Conservation (phyloP, 53 echinoderm and acorn worm species). For the Paracentrotus lividus region DNA sequence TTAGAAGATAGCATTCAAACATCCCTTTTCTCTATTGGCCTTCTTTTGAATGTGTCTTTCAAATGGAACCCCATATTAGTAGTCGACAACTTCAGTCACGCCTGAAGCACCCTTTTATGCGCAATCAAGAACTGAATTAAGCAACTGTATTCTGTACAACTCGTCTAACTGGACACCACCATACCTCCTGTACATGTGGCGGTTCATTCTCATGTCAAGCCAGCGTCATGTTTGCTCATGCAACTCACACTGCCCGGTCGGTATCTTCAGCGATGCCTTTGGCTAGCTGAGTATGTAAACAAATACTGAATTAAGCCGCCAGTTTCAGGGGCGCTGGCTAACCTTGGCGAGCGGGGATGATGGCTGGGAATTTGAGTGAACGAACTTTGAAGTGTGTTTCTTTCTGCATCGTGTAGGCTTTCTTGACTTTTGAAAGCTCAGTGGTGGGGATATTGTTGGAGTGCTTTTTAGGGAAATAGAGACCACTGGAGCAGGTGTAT, state of each 20-base stretch:
- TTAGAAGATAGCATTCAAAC: constrained; percentile 14
- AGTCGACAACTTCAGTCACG: constrained; percentile 40
- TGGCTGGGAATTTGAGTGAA: constrained; percentile 9
- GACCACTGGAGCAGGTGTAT: constrained; percentile 19
- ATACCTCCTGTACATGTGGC: not conserved
- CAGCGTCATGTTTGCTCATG: constrained; percentile 55
- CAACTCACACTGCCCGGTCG: constrained; percentile 55
- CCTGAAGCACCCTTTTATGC: constrained; percentile 20
- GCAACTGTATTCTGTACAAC: constrained; percentile 4
- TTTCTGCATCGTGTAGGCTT: not conserved
- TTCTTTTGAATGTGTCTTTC: constrained; percentile 31
- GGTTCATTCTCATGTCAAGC: constrained; percentile 56
- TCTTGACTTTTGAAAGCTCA: constrained; percentile 55
- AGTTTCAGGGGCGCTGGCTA: constrained; percentile 38
- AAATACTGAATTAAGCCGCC: constrained; percentile 61
- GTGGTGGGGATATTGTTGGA: constrained; percentile 22
- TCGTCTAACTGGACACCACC: constrained; percentile 9
- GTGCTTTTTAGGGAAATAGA: constrained; percentile 23
- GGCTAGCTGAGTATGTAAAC: constrained; percentile 58
- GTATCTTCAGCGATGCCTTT: constrained; percentile 60
- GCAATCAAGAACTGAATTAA: constrained; percentile 43
- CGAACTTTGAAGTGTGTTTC: constrained; percentile 59
- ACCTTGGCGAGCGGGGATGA: constrained; percentile 50
- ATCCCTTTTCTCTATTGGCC: not conserved
- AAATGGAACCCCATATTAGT: constrained; percentile 37